These are phyloP conservation scores for Aphrophora alni DNA, from an alignment of 2,888 invertebrate species.

Conservation along the genomic window DNA sequence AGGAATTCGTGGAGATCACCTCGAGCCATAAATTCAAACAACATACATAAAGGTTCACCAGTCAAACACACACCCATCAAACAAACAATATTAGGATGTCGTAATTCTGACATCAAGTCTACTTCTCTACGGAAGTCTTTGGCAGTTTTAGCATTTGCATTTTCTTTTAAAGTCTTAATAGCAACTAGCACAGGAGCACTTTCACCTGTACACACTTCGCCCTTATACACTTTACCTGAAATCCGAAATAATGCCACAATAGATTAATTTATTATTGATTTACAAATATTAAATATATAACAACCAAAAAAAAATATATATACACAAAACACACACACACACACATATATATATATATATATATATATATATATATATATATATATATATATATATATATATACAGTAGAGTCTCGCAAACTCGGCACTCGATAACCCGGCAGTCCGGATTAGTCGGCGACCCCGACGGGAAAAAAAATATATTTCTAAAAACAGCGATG, in stretches of 20 bases:
- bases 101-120: conserved; percentile 90
- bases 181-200: conserved; percentile 77
- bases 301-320: too few species aligned
- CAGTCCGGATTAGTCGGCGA: too few species aligned
- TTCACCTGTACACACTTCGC: conserved; percentile 73
- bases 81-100: conserved; percentile 95
- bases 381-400: too few species aligned
- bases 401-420: too few species aligned
- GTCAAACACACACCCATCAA: conserved; percentile 90
- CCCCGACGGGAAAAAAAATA: too few species aligned
- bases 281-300: too few species aligned
- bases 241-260: conserved; percentile 37
- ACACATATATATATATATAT: too few species aligned
- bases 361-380: too few species aligned
- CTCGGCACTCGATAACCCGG: too few species aligned
- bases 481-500: too few species aligned
- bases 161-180: conserved; percentile 93
- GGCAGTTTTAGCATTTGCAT: conserved; percentile 88
- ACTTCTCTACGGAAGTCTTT: conserved; percentile 89
- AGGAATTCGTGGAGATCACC: conserved; percentile 97
- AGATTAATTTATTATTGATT: too few species aligned
- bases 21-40: conserved; percentile 97
- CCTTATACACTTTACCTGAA: conserved; percentile 90
- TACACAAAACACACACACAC: too few species aligned
- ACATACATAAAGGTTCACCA: conserved; percentile 91